Evolutionary conservation across 1,140 invertebrate genomes (phyloP), one percentile per base, ranked within the genome.

Genomic region (Drosophila pandora): DNA sequence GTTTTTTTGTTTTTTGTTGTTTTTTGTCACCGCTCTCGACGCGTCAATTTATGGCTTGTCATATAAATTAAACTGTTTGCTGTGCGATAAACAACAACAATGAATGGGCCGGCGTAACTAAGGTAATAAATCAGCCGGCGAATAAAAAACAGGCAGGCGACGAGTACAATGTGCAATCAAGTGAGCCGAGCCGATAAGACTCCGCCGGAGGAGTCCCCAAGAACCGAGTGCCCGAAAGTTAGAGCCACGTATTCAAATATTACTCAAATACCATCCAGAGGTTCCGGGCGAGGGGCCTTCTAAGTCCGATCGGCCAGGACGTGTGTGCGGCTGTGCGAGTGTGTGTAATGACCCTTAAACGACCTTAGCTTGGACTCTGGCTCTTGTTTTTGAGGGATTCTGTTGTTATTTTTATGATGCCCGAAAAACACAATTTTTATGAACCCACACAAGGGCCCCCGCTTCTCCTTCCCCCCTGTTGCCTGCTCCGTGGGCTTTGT

Each of bases 61-160:
- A 85, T 73, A 85, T 85, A 85, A 85, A 85, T 85, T 80, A 84
- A 72, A 76, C 62, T 72, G 54, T 79, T 67, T 76, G 71, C 61
- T 57, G 65, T 54, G 57, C 41, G 76, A 84, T 84, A 83, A 84
- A 71, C 71, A 83, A 68, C 61, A 72, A 68, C 52, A 72, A 76
- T 76, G 64, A 74, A 57, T 49, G 43, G 54, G 39, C 39, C 43
- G 48, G 52, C 41, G 41, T 48, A 69, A 32, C 63, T 32, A 41
- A 69, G 63, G 39, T 60, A 72, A 72, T 70, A 57, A 69, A 58
- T 69, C 50, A 39, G 32, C 17, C 28, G 25, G 55, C 9, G 50
- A 41, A 53, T 41, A 56, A 60, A 50, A 60, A 67, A 30, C 25
- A 43, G 41, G 64, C 25, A 56, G 57, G 41, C 22, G 53, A 34